phyloP scores from a whole-genome alignment of 2,888 invertebrate species.

The Andrena trimmerana region DNA sequence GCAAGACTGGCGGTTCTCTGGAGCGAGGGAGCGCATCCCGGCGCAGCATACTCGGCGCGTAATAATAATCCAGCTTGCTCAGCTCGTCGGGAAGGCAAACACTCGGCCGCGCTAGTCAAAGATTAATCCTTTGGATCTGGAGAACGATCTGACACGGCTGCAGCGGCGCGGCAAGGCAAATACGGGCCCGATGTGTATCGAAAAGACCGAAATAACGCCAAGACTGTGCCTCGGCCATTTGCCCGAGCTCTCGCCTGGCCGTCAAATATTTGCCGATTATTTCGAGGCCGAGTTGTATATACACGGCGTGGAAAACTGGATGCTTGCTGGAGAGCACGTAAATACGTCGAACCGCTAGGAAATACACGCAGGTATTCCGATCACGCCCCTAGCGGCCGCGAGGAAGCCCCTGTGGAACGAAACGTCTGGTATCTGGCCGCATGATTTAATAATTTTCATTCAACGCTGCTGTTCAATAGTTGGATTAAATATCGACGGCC shows the following conservation, averaged over 20 bases:
- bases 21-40: slow-evolving; percentile 40
- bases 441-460: slow-evolving; percentile 51
- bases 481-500: slow-evolving; percentile 36
- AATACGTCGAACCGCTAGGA: slow-evolving; percentile 9
- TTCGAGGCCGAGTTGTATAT: slow-evolving; percentile 15
- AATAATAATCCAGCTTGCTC: slow-evolving; percentile 67
- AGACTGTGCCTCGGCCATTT: slow-evolving; percentile 24
- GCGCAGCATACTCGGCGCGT: slow-evolving; percentile 54
- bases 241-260: slow-evolving; percentile 5
- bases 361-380: slow-evolving; percentile 31
- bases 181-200: slow-evolving; percentile 42
- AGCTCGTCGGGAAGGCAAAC: slow-evolving; percentile 62
- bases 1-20: slow-evolving; percentile 52
- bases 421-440: slow-evolving; percentile 22
- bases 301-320: background rate
- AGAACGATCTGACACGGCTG: slow-evolving; percentile 49
- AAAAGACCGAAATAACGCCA: slow-evolving; percentile 53
- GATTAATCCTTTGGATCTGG: slow-evolving; percentile 68
- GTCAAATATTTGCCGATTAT: slow-evolving; percentile 56
- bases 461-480: slow-evolving; percentile 17
- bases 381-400: slow-evolving; percentile 21
- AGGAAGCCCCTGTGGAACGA: background rate
- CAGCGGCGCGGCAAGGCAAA: slow-evolving; percentile 45
- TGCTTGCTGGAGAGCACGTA: background rate
- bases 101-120: slow-evolving; percentile 60